phyloP scores from a whole-genome alignment of 2,797 vertebrate species.

The Periparus ater region DNA sequence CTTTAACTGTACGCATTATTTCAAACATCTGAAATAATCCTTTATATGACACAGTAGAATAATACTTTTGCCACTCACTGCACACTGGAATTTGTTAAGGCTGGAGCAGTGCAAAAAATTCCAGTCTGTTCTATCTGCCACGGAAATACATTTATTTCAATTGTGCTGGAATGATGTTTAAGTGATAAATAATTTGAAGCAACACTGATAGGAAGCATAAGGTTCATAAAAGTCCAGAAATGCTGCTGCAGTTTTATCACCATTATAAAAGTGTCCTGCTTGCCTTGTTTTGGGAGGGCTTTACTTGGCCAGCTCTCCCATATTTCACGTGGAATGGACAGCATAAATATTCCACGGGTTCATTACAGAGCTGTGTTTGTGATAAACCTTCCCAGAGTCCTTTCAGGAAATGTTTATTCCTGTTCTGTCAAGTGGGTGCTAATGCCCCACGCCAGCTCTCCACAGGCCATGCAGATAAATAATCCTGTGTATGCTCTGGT shows the following conservation, averaged over 20 bases:
- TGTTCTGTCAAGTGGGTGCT: slow-evolving; percentile 5
- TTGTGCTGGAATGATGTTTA: neutral
- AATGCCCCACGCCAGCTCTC: neutral
- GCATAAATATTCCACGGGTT: slow-evolving; percentile 46
- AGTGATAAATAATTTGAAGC: neutral
- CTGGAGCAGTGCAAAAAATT: neutral
- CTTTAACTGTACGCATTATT: slow-evolving; percentile 51
- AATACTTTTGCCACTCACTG: slow-evolving; percentile 17
- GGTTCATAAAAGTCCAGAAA: slow-evolving; percentile 20
- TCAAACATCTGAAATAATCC: slow-evolving; percentile 37
- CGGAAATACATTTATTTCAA: neutral
- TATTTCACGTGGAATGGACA: neutral
- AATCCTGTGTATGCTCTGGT: neutral
- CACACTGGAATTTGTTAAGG: neutral
- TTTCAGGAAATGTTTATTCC: slow-evolving; percentile 35
- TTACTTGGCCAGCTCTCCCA: neutral
- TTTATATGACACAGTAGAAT: slow-evolving; percentile 15
- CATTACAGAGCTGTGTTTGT: neutral
- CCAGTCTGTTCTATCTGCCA: neutral
- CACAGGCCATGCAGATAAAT: slow-evolving; percentile 14
- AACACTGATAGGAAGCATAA: neutral
- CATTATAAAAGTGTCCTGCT: slow-evolving; percentile 24
- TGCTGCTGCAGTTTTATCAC: slow-evolving; percentile 22
- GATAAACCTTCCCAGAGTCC: neutral
- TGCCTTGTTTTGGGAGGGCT: slow-evolving; percentile 1